Base-by-base conservation (phyloP, 2,113 vertebrate genomes). In the Oreochromis tanganicae region DNA sequence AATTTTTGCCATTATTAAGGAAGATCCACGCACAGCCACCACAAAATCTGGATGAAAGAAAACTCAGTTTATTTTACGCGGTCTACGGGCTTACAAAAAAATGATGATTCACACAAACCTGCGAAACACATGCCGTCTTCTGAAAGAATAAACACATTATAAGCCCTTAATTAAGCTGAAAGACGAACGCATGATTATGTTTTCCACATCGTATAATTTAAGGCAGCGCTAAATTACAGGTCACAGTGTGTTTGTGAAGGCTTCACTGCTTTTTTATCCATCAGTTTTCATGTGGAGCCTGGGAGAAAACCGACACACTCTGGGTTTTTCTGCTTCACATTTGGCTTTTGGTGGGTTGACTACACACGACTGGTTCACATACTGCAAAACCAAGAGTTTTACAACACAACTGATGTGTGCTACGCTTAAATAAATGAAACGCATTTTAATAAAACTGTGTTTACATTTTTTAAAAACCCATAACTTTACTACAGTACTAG, bases 141-240 rank as follows among this genome's bases (percentile, higher is more conserved):
- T 63, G 10, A 16, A n/a, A 19, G 29, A 78, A 86, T 24, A 79
- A 82, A 84, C 21, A 21, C 41, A 56, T 5, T 57, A 11, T 48
- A 7, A 66, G 21, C 32, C 14, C 46, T 73, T 50, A 41, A 59
- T 12, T 50, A 14, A 43, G 43, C 10, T 52, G 46, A 38, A 50
- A 59, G 4, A 11, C 4, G 14, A 19, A 63, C 11, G 12, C 32
- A 4, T 59, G 9, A 82, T 83, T 66, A 75, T 29, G 16, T 27
- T 79, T 68, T 78, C 13, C 11, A 75, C 50, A 85, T 46, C 13
- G 14, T 54, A 80, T 66, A 81, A 88, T 90, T 89, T 43, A 41
- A 73, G 50, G 43, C 19, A 9, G 12, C 14, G n/a, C 24, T 43
- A 73, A 81, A 87, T 83, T 38, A 82, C 52, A 89, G 24, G 10